Base-by-base conservation (phyloP, 2,113 vertebrate genomes). In the Guaruba guarouba region DNA sequence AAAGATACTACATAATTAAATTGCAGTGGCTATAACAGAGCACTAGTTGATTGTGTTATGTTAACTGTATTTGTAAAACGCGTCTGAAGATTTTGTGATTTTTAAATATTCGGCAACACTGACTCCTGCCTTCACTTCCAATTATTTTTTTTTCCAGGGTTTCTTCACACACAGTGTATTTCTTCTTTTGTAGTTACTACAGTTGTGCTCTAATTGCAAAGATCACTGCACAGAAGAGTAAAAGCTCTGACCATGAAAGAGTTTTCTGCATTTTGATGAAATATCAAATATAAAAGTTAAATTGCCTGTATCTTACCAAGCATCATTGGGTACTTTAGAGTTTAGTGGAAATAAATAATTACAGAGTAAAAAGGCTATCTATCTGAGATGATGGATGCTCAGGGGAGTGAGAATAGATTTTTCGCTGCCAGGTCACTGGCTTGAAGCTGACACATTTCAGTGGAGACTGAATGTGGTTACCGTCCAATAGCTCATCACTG, bases 281-380 rank as follows among this genome's bases (percentile, higher is more conserved):
- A 92, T 80, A 97, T 79, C 82, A 93, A 90, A 90, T 90, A 76
- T 19, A 66, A 55, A 92, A 88, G 75, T 93, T 96, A 93, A 95
- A 91, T 96, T 82, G 80, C 55, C 76, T 96, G 68, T 83, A 77
- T 90, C 71, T 90, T 91, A 61, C 71, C 57, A 64, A 82, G 70
- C 69, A 81, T 93, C 62, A 57, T 17, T 68, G 3, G 3, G 12
- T 55, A 69, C 37, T 88, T 92, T 49, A 31, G 35, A 88, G 18
- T 84, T 82, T 75, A 91, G 86, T 49, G 44, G 70, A 86, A 95
- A 88, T 74, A 95, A 94, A 70, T 79, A 85, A 91, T 77, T 89
- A 66, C 17, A 43, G 35, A 83, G 14, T 69, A 48, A 74, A 95
- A 95, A 88, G 63, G 29, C 43, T 86, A 35, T 63, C 75, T 86